Evolutionary conservation across 2,888 invertebrate genomes (phyloP), one percentile per base, ranked within the genome.

Genomic region (Peribatodes rhomboidaria): DNA sequence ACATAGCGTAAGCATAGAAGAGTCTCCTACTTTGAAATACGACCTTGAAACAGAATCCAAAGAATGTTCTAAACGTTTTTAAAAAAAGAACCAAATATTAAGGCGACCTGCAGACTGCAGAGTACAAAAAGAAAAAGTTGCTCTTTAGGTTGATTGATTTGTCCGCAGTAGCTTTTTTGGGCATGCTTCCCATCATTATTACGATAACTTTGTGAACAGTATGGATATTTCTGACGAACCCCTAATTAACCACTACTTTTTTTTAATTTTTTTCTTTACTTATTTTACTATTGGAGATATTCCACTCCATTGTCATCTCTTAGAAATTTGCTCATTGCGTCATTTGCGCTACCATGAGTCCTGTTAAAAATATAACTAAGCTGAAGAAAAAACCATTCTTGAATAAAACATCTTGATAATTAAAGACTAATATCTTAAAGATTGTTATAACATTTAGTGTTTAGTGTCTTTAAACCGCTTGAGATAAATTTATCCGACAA

Each of bases 91-190:
- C 2, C 9, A 16, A 10, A 16, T 1, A 8, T 1, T 14, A 41
- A 16, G 9, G 41, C 41, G 10, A 41, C 27, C 18, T 10, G n/a
- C n/a, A n/a, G n/a, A n/a, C n/a, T n/a, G n/a, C n/a, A n/a, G 18
- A 14, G 13, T 13, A 10, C 20, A 39, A 22, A 54, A 41, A 54
- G 22, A 41, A 37, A 35, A 53, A 52, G 18, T 9, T 53, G 22
- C n/a, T 20, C 16, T 56, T 55, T 47, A 14, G 27, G 27, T 39
- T 47, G 18, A 58, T 58, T 58, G 49, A 37, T 60, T 53, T 60
- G 35, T 46, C 44, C 16, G 37, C 27, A 7, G 54, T 27, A 54
- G 16, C 11, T 22, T 53, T 39, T 53, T 53, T 39, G 6, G n/a
- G 8, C n/a, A 1, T n/a, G n/a, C 33, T 18, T 35, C 49, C 35